Conservation (phyloP, 2,113 vertebrate genomes). For the Malurus cyaneus region DNA sequence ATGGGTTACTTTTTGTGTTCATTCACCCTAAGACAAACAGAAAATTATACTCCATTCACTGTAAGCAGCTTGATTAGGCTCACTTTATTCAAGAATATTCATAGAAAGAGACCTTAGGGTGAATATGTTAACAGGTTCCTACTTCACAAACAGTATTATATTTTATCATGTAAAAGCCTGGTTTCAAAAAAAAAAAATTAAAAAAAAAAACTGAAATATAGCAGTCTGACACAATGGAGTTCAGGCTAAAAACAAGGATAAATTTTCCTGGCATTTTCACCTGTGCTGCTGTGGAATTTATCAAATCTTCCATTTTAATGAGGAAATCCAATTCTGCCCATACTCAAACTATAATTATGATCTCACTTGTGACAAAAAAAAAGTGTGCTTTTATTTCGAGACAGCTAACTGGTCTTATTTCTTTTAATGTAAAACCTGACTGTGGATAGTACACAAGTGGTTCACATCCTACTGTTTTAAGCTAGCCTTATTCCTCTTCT, state of each 20-base stretch:
- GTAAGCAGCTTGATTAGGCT: background rate
- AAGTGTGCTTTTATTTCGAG: background rate
- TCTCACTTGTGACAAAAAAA: background rate
- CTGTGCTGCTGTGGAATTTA: background rate
- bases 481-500: background rate
- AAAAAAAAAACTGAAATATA: background rate
- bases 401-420: background rate
- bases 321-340: background rate
- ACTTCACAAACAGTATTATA: background rate
- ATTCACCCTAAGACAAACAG: background rate
- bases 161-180: background rate
- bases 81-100: background rate
- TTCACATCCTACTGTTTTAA: background rate
- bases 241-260: slow-evolving; percentile 37
- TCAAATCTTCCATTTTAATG: background rate
- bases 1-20: background rate
- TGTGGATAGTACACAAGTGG: background rate
- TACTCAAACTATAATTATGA: background rate
- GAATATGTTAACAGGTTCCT: background rate
- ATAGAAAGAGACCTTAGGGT: background rate
- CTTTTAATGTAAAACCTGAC: background rate
- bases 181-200: background rate
- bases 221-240: background rate
- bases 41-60: background rate
- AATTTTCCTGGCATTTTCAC: slow-evolving; percentile 23